phyloP scores from a whole-genome alignment of 92 coral and sea anemone genomes.

The Bergia sp. region DNA sequence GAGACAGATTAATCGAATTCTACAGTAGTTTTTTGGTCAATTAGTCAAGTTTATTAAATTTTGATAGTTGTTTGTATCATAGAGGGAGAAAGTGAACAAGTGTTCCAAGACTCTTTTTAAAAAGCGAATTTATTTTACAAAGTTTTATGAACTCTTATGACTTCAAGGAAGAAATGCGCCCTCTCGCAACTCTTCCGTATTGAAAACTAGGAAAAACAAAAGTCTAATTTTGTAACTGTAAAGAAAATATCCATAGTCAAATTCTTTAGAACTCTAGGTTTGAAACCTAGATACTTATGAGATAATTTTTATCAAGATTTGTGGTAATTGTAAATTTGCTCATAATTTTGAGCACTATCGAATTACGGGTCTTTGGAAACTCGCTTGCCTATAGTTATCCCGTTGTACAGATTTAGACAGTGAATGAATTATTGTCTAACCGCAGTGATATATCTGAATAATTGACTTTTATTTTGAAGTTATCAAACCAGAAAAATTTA shows the following conservation, averaged over 20 bases:
- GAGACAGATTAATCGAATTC: neutral
- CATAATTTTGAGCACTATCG: neutral
- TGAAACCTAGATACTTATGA: slow-evolving; percentile 20
- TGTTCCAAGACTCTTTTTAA: neutral
- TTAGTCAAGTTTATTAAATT: slow-evolving; percentile 36
- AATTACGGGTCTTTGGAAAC: slow-evolving; percentile 5
- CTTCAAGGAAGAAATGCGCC: neutral
- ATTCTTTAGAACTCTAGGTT: slow-evolving; percentile 15
- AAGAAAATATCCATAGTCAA: neutral
- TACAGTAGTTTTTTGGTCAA: slow-evolving; percentile 22
- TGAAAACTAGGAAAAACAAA: neutral
- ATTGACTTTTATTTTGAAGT: slow-evolving; percentile 20
- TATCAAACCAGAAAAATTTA: slow-evolving; percentile 14
- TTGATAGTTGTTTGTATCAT: slow-evolving; percentile 27
- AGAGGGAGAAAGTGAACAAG: neutral
- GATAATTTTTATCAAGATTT: slow-evolving; percentile 30
- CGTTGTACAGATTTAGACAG: neutral
- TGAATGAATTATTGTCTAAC: slow-evolving; percentile 17
- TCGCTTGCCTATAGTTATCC: slow-evolving; percentile 9
- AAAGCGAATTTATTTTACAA: slow-evolving; percentile 25
- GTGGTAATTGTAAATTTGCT: slow-evolving; percentile 3
- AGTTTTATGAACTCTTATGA: neutral
- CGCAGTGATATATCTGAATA: slow-evolving; percentile 16
- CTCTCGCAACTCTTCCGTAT: neutral
- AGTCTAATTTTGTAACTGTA: neutral